These are phyloP conservation scores for Rotaria socialis DNA, from an alignment of 2,888 invertebrate genomes.

Conservation along the genomic window DNA sequence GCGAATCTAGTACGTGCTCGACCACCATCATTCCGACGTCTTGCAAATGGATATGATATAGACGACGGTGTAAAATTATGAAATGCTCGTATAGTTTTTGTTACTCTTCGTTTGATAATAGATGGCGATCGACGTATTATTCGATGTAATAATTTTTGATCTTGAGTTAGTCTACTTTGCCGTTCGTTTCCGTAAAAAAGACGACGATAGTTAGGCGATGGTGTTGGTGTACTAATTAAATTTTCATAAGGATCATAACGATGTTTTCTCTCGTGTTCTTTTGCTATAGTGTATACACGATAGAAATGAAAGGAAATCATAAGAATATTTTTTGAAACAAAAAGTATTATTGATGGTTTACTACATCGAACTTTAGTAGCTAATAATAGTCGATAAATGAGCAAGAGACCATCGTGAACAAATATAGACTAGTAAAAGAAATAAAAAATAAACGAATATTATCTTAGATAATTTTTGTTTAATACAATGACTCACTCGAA, in stretches of 20 bases:
- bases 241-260: background rate
- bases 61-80: background rate
- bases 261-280: background rate
- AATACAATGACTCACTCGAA: background rate
- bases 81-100: background rate
- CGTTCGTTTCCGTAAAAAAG: background rate
- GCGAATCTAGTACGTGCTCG: background rate
- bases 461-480: background rate
- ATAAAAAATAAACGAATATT: too few species aligned
- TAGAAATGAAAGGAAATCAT: slow-evolving; percentile 39
- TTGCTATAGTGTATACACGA: background rate
- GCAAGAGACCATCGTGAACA: background rate
- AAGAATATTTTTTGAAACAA: slow-evolving; percentile 40
- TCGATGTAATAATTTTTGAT: background rate
- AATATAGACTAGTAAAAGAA: background rate
- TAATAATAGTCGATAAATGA: background rate
- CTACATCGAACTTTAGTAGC: background rate
- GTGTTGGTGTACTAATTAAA: background rate
- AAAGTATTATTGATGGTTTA: slow-evolving; percentile 41
- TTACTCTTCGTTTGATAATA: background rate
- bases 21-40: slow-evolving; percentile 23
- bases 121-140: background rate
- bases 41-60: background rate
- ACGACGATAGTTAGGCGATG: background rate
- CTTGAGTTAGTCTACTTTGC: background rate